Conservation (phyloP, 2,888 invertebrate genomes). For the Vandiemenella viatica region DNA sequence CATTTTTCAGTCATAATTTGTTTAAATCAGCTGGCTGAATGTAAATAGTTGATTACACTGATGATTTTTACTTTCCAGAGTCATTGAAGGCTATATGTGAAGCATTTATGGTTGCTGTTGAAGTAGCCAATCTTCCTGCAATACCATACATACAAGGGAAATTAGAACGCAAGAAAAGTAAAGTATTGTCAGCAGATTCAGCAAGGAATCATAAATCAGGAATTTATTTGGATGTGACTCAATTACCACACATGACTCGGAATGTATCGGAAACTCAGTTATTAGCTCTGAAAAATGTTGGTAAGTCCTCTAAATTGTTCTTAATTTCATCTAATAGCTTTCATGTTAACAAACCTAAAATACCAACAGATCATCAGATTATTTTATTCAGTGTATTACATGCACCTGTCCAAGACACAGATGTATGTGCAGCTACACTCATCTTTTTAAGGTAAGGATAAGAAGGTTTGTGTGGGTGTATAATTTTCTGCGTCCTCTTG, state of each 20-base stretch:
- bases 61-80: constrained; percentile 44
- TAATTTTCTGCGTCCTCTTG: too few species aligned
- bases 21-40: too few species aligned
- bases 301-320: constrained; percentile 40
- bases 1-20: too few species aligned
- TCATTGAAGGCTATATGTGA: constrained; percentile 80
- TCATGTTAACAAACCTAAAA: too few species aligned
- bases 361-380: too few species aligned
- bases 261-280: constrained; percentile 85
- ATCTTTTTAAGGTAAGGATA: too few species aligned
- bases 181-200: constrained; percentile 32
- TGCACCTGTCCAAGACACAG: too few species aligned
- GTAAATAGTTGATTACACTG: too few species aligned
- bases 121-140: constrained; percentile 48
- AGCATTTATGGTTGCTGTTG: constrained; percentile 66
- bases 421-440: too few species aligned
- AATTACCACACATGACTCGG: constrained; percentile 35
- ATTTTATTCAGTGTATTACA: too few species aligned
- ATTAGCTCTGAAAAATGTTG: constrained; percentile 56
- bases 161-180: constrained; percentile 51
- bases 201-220: constrained; percentile 20
- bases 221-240: constrained; percentile 15
- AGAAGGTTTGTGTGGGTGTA: too few species aligned
- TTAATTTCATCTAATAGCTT: too few species aligned
- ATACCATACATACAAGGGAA: constrained; percentile 53